A percentile compares a stretch with the other conserved stretches of the same genome.
phyloP scores from a whole-genome alignment of 2,797 vertebrate genomes.

The Pseudocheirus occidentalis region DNA sequence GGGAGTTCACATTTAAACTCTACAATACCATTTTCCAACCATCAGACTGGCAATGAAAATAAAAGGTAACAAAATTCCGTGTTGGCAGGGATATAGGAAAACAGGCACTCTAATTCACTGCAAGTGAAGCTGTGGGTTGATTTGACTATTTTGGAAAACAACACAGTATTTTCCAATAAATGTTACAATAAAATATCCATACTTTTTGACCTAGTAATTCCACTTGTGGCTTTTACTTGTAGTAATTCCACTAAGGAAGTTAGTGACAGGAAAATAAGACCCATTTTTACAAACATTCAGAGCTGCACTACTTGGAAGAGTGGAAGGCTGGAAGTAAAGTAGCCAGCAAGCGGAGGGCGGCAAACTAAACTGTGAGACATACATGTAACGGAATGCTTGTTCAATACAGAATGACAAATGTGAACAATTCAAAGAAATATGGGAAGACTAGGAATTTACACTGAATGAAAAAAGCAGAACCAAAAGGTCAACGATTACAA shows the following conservation, averaged over 20 bases:
- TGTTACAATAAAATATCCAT: not conserved
- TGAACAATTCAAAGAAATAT: not conserved
- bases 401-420: not conserved
- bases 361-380: not conserved
- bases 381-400: not conserved
- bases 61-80: not conserved
- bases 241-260: not conserved
- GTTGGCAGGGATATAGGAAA: not conserved
- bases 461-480: not conserved
- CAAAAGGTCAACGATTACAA: not conserved
- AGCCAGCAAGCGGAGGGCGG: not conserved
- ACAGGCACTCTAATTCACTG: not conserved
- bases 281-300: not conserved
- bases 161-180: not conserved
- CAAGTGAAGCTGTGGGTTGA: not conserved
- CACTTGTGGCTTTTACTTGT: not conserved
- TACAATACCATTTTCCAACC: not conserved
- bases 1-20: not conserved
- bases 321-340: not conserved
- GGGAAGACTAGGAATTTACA: not conserved
- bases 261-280: not conserved
- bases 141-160: not conserved
- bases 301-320: not conserved
- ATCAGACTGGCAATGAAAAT: not conserved
- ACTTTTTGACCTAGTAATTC: not conserved